A percentile compares a stretch with the other conserved stretches of the same genome.
Evolutionary conservation across 1,140 invertebrate genomes (phyloP).

Genomic region (Drosophila navojoa): DNA sequence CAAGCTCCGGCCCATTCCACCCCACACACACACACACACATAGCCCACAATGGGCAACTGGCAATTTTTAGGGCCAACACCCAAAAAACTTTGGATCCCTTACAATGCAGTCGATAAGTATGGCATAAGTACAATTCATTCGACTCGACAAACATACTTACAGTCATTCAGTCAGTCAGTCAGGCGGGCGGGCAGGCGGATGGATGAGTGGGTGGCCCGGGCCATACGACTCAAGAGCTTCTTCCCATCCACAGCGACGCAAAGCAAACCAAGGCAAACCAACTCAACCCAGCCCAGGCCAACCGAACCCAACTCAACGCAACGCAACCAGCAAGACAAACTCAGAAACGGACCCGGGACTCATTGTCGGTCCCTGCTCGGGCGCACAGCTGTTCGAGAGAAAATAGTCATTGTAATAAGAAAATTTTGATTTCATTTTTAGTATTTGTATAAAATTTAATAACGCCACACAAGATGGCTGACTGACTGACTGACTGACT

Average conservation of each 20-base stretch:
- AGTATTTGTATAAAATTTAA: constrained; percentile 82
- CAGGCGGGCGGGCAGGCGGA: constrained; percentile 3
- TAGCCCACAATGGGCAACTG: constrained; percentile 11
- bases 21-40: not conserved
- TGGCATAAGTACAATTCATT: constrained; percentile 76
- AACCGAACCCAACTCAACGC: not conserved
- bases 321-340: constrained; percentile 15
- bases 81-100: constrained; percentile 69
- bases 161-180: constrained; percentile 4
- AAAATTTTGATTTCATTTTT: constrained; percentile 83
- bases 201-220: not conserved
- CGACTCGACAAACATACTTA: constrained; percentile 53
- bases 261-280: not conserved
- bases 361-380: constrained; percentile 36
- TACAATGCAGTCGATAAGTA: constrained; percentile 82
- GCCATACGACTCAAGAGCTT: constrained; percentile 21
- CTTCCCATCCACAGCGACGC: not conserved
- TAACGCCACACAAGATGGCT: constrained; percentile 80
- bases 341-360: constrained; percentile 8
- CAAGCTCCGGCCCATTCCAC: not conserved
- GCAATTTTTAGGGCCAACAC: constrained; percentile 58
- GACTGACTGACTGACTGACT: constrained; percentile 47
- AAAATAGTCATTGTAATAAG: constrained; percentile 82
- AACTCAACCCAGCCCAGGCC: not conserved
- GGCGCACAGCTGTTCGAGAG: constrained; percentile 52